Conservation (phyloP, 2,797 vertebrate species). For the Rhabdophis nuchalis region DNA sequence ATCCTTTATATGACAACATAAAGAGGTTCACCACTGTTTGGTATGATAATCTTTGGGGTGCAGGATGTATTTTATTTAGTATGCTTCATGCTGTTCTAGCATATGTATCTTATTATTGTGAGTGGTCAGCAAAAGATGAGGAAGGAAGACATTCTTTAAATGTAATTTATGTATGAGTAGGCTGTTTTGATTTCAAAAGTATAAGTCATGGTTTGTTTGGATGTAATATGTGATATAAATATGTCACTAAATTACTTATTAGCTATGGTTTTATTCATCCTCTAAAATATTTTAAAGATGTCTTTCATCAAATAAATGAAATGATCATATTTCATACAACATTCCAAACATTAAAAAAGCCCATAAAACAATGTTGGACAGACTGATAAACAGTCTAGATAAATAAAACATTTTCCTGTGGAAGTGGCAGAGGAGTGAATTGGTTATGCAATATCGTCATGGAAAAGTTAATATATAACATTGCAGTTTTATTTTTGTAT, state of each 20-base stretch:
- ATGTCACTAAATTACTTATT: background rate
- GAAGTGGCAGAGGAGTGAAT: background rate
- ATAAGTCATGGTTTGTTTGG: background rate
- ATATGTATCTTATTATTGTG: background rate
- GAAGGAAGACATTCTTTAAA: background rate
- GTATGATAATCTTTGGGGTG: background rate
- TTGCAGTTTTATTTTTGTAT: background rate
- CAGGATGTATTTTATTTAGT: background rate
- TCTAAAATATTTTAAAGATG: background rate
- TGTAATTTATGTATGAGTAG: background rate
- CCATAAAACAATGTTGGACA: background rate
- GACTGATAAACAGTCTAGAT: background rate
- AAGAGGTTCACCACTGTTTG: background rate
- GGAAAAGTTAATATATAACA: background rate
- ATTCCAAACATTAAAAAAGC: background rate
- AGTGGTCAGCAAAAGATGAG: background rate
- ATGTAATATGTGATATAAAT: background rate
- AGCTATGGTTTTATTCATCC: background rate
- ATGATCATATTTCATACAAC: background rate
- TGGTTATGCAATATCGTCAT: background rate
- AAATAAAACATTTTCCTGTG: background rate
- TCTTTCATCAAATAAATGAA: background rate
- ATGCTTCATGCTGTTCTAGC: background rate
- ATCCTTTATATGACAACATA: background rate
- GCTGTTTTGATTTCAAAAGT: background rate